Percentiles rank a stretch among this genome's conserved stretches.
These are phyloP conservation scores for Sander lucioperca DNA, from an alignment of 2,113 vertebrate genomes.

Conservation along the genomic window DNA sequence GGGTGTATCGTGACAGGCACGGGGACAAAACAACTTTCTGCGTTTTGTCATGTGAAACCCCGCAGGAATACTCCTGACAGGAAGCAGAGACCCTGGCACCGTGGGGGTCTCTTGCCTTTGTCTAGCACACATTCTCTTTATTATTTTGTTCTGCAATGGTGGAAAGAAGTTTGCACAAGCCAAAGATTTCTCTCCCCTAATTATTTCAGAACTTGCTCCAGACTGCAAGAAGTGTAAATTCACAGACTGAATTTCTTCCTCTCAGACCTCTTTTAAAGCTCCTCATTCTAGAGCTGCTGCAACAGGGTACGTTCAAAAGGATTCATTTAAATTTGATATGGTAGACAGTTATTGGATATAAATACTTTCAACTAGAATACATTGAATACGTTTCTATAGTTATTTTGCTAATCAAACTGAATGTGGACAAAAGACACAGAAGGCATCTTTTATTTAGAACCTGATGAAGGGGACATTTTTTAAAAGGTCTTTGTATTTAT, in stretches of 20 bases:
- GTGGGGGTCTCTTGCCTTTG: conserved; percentile 87
- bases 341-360: conserved; percentile 8
- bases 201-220: conserved; percentile 86
- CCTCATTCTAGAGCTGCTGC: conserved; percentile 41
- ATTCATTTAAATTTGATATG: conserved; percentile 20
- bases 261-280: conserved; percentile 55
- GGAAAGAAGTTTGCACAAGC: conserved; percentile 88
- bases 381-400: not conserved
- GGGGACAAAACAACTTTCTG: conserved; percentile 91
- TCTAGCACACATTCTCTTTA: conserved; percentile 88
- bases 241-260: conserved; percentile 58
- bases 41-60: conserved; percentile 92
- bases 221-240: conserved; percentile 77
- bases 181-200: conserved; percentile 85
- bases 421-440: not conserved
- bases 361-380: not conserved
- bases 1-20: conserved; percentile 88
- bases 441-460: not conserved
- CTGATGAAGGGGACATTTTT: not conserved
- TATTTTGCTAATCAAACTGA: not conserved
- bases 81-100: conserved; percentile 87
- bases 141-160: conserved; percentile 83
- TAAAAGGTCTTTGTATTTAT: not conserved
- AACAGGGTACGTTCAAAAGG: conserved; percentile 10
- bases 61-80: conserved; percentile 89